These are phyloP conservation scores for Drosophila acutilabella DNA, from an alignment of 2,888 invertebrate genomes.

Conservation along the genomic window DNA sequence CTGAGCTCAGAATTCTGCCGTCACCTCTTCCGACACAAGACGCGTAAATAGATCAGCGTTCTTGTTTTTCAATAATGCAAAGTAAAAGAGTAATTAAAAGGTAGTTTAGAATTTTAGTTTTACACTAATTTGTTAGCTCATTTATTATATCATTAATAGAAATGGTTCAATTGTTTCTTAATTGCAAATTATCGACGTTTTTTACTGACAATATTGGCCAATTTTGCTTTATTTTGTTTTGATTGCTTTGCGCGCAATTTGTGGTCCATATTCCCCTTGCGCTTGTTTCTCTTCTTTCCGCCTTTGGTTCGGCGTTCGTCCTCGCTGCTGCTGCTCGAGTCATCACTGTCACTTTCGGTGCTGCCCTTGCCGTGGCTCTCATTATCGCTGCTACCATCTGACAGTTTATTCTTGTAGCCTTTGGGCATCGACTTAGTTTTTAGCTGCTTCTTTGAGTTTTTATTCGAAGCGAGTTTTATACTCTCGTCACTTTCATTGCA, in stretches of 20 bases:
- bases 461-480: not conserved
- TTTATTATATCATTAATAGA: too few species aligned
- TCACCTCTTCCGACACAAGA: too few species aligned
- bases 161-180: not conserved
- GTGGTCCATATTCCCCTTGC: constrained; percentile 1
- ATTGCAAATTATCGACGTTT: not conserved
- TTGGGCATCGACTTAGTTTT: constrained; percentile 1
- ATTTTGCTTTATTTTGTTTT: constrained; percentile 2
- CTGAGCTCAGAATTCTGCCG: too few species aligned
- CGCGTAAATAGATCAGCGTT: too few species aligned
- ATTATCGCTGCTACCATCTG: not conserved
- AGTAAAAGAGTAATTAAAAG: too few species aligned
- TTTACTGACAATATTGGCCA: not conserved
- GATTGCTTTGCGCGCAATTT: constrained; percentile 12
- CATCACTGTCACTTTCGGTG: constrained; percentile 7
- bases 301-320: not conserved
- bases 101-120: too few species aligned
- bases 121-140: too few species aligned
- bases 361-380: not conserved
- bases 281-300: constrained; percentile 5
- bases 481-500: constrained; percentile 12
- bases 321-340: constrained; percentile 10
- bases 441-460: not conserved
- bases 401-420: not conserved
- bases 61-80: too few species aligned